phyloP scores from a whole-genome alignment of 2,888 invertebrate genomes.

The Lottia gigantea region DNA sequence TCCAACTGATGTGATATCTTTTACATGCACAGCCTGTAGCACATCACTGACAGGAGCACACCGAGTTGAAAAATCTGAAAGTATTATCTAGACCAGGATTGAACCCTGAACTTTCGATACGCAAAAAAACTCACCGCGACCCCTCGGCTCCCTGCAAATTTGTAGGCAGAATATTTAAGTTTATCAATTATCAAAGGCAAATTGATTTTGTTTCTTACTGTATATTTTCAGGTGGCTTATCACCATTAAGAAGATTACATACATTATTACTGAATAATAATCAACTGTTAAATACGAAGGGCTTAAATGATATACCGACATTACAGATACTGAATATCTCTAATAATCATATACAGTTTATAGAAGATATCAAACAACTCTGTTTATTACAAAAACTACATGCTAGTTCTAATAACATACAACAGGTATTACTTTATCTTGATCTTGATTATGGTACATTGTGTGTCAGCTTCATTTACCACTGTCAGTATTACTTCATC shows the following conservation, averaged over 20 bases:
- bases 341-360: conserved; percentile 57
- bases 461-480: too few relatives aligned
- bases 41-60: too few relatives aligned
- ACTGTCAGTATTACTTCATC: too few relatives aligned
- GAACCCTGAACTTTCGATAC: too few relatives aligned
- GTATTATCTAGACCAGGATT: too few relatives aligned
- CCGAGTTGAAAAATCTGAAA: too few relatives aligned
- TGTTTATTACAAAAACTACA: conserved; percentile 55
- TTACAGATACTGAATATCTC: conserved; percentile 60
- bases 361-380: conserved; percentile 51
- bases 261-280: conserved; percentile 56
- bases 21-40: too few relatives aligned
- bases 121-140: too few relatives aligned
- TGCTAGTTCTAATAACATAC: conserved; percentile 55
- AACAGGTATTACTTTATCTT: conserved; percentile 43
- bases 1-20: too few relatives aligned
- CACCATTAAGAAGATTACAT: conserved; percentile 52
- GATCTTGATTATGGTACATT: not conserved
- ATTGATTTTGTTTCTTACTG: not conserved
- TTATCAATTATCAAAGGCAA: too few relatives aligned
- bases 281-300: conserved; percentile 58
- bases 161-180: too few relatives aligned
- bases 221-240: conserved; percentile 48
- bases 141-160: too few relatives aligned
- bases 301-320: conserved; percentile 50